phyloP scores from a whole-genome alignment of 2,113 vertebrate genomes.

The Carlito syrichta region DNA sequence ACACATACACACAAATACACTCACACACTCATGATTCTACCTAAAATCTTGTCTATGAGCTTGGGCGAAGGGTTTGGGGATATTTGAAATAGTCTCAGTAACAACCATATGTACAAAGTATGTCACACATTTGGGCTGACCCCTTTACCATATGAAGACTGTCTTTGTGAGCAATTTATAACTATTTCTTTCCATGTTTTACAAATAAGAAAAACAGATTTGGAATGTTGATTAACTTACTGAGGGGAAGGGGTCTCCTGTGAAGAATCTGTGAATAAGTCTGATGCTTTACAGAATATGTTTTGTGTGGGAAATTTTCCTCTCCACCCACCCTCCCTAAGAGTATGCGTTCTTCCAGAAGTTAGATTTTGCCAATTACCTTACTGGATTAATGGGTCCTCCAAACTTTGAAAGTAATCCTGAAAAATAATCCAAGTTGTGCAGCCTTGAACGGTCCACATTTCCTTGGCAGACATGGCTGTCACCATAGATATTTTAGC shows the following conservation, averaged over 20 bases:
- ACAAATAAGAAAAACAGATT: not conserved
- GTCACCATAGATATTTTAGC: no score
- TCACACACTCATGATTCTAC: not conserved
- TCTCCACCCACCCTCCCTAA: not conserved
- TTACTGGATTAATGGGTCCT: not conserved
- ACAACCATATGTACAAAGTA: not conserved
- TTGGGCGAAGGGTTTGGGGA: not conserved
- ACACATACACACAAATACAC: not conserved
- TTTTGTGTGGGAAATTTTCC: no score
- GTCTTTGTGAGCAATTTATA: not conserved
- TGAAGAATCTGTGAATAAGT: not conserved
- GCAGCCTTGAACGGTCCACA: no score
- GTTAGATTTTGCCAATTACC: not conserved
- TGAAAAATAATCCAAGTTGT: not conserved
- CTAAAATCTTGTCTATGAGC: not conserved
- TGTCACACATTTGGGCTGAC: not conserved
- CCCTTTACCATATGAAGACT: not conserved
- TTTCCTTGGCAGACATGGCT: no score
- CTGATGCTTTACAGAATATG: not conserved
- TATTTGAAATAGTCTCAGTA: not conserved
- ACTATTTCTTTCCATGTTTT: not conserved
- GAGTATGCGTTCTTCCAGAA: not conserved
- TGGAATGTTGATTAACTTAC: not conserved
- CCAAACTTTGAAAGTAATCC: not conserved
- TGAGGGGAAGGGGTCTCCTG: no score